These are phyloP conservation scores for Phaethon lepturus DNA, from an alignment of 2,113 vertebrate genomes.

Conservation along the genomic window DNA sequence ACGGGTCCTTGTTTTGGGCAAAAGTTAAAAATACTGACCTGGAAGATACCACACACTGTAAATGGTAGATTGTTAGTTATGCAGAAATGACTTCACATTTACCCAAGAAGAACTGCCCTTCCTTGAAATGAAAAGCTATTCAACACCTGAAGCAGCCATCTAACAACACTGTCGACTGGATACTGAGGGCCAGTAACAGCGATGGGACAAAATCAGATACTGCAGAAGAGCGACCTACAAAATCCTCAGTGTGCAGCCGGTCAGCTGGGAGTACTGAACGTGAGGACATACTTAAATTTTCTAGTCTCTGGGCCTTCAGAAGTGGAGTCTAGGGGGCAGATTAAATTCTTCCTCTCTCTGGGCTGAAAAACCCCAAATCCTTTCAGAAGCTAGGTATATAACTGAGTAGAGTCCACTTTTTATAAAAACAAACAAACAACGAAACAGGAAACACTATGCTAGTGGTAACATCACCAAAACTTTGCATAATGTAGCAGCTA, in stretches of 20 bases:
- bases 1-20: neutral
- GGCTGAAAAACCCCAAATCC: neutral
- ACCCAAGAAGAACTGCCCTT: neutral
- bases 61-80: neutral
- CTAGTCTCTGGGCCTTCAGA: neutral
- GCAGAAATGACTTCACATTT: neutral
- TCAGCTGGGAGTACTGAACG: neutral
- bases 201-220: neutral
- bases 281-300: neutral
- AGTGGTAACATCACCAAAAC: neutral
- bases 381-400: neutral
- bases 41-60: neutral
- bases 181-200: neutral
- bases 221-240: neutral
- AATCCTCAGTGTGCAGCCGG: neutral
- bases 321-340: neutral
- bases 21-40: neutral
- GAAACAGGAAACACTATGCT: neutral
- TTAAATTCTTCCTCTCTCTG: neutral
- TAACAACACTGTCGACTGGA: neutral
- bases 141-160: neutral
- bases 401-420: neutral
- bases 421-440: neutral
- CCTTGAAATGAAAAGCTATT: neutral
- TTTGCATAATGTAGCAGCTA: neutral